Conservation (phyloP, 2,113 vertebrate genomes). For the Puntigrus tetrazona region DNA sequence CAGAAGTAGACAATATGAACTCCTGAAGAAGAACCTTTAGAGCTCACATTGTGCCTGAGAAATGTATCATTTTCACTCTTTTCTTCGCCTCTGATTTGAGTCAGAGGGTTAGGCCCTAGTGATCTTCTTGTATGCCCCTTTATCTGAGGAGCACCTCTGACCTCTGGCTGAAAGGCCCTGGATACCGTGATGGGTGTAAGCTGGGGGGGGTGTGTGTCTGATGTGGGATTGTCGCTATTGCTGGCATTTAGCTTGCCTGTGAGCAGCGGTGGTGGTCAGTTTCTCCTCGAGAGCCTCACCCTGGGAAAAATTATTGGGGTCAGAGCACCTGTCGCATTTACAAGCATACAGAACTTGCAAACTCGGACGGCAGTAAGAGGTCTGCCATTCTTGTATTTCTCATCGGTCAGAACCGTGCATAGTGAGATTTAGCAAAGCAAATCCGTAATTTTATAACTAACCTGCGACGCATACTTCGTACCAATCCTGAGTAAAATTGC, state of each 20-base stretch:
- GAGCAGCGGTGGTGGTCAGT: constrained; percentile 87
- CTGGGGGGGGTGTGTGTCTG: constrained; percentile 90
- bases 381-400: background rate
- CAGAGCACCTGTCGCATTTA: background rate
- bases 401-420: background rate
- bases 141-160: constrained; percentile 96
- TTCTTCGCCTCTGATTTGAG: constrained; percentile 64
- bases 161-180: constrained; percentile 86
- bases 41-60: constrained; percentile 64
- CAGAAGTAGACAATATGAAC: constrained; percentile 78
- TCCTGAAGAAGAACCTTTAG: constrained; percentile 55
- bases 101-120: constrained; percentile 78
- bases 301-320: constrained; percentile 95
- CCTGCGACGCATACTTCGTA: background rate
- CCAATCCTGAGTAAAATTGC: background rate
- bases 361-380: background rate
- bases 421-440: background rate
- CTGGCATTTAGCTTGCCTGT: constrained; percentile 89
- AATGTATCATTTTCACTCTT: constrained; percentile 68
- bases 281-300: constrained; percentile 86
- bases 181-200: constrained; percentile 88
- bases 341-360: background rate
- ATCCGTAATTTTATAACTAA: background rate
- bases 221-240: constrained; percentile 86
- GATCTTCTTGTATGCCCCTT: constrained; percentile 97